phyloP scores from a whole-genome alignment of 2,113 vertebrate genomes.

The Misgurnus mizolepis region DNA sequence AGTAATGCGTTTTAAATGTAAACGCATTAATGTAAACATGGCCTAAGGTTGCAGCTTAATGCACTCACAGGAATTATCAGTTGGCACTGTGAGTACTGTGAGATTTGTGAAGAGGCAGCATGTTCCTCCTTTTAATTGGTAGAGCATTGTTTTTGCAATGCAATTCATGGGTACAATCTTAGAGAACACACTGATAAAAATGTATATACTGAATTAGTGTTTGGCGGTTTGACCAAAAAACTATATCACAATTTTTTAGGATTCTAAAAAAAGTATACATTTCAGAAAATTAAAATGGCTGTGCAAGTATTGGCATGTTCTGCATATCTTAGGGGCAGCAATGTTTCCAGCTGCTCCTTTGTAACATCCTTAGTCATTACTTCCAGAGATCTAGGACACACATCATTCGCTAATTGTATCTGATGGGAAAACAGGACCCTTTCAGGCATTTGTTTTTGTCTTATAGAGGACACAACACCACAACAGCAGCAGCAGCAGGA shows the following conservation, averaged over 20 bases:
- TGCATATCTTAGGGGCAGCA: background rate
- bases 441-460: conserved; percentile 3
- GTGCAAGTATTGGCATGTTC: background rate
- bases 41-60: conserved; percentile 25
- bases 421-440: background rate
- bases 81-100: conserved; percentile 51
- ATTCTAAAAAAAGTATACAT: background rate
- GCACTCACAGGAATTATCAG: conserved; percentile 24
- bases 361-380: background rate
- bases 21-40: no score
- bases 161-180: no score
- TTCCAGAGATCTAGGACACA: background rate
- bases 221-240: no score
- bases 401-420: conserved; percentile 10
- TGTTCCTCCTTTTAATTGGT: background rate
- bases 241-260: no score
- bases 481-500: background rate
- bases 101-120: conserved; percentile 37
- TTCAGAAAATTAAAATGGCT: background rate
- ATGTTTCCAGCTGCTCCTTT: background rate
- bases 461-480: conserved; percentile 1
- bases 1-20: no score
- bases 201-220: no score
- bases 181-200: no score
- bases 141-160: no score